A percentile compares a stretch with the other conserved stretches of the same genome.
These are phyloP conservation scores for Incurvaria masculella DNA, from an alignment of 2,888 invertebrate species.

Conservation along the genomic window DNA sequence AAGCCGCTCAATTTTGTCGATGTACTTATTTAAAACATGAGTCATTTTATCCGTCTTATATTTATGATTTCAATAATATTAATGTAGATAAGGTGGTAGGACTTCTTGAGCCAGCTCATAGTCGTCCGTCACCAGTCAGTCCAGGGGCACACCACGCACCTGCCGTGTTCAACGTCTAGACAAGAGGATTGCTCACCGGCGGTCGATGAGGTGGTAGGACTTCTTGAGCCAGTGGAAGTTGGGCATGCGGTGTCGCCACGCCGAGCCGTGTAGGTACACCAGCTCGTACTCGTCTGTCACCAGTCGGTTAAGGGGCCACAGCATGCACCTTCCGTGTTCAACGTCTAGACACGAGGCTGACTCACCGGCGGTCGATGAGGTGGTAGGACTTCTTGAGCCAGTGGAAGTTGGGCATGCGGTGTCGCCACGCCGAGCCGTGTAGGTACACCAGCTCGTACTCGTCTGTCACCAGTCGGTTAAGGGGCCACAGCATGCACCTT, in stretches of 20 bases:
- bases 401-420: slow-evolving; percentile 75
- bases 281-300: slow-evolving; percentile 90
- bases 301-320: slow-evolving; percentile 82
- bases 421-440: slow-evolving; percentile 75
- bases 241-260: slow-evolving; percentile 69
- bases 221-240: slow-evolving; percentile 82
- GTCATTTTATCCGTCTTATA: too few relatives aligned
- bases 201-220: slow-evolving; percentile 78
- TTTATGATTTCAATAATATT: too few relatives aligned
- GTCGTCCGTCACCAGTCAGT: too few relatives aligned
- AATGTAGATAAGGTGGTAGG: too few relatives aligned
- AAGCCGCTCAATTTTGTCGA: too few relatives aligned
- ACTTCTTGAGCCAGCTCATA: too few relatives aligned
- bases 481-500: slow-evolving; percentile 83
- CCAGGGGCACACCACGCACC: too few relatives aligned
- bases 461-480: slow-evolving; percentile 85
- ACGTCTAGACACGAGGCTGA: too few relatives aligned
- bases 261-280: slow-evolving; percentile 85
- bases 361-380: slow-evolving; percentile 66
- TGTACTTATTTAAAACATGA: too few relatives aligned
- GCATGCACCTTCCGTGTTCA: slow-evolving; percentile 84
- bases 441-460: slow-evolving; percentile 88
- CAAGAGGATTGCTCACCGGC: slow-evolving; percentile 56
- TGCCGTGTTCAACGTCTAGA: too few relatives aligned
- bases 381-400: slow-evolving; percentile 87